Evolutionary conservation across 92 coral and sea anemone genomes (phyloP).

Genomic region (Parazoanthus swiftii): DNA sequence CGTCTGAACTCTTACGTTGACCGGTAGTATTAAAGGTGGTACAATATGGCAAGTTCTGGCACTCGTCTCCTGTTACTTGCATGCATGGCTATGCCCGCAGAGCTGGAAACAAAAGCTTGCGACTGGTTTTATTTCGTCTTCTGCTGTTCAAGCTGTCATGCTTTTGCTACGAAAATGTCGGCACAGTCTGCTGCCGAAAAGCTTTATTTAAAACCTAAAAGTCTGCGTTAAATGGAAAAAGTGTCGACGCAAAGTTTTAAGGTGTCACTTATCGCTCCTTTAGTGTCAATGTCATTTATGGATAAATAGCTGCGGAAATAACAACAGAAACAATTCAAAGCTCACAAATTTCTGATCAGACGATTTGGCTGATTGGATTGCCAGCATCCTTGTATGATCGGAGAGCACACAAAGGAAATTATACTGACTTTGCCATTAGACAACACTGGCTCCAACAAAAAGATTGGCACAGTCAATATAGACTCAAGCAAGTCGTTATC

Average conservation of each 20-base stretch:
- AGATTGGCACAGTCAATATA: neutral
- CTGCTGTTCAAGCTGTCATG: neutral
- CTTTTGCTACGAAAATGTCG: neutral
- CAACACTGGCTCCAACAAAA: neutral
- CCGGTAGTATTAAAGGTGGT: neutral
- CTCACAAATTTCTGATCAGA: neutral
- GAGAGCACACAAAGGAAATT: neutral
- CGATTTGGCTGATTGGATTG: neutral
- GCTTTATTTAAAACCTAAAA: neutral
- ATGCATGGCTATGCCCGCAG: neutral
- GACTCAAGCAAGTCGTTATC: neutral
- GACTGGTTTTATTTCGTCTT: neutral
- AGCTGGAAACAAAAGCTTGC: constrained; percentile 8
- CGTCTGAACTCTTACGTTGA: neutral
- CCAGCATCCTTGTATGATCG: neutral
- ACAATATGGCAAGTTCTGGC: neutral
- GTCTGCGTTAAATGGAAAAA: neutral
- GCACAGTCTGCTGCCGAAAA: too few relatives aligned
- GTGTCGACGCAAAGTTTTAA: neutral
- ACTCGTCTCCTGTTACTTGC: constrained; percentile 3
- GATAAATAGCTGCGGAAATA: neutral
- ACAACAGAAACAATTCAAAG: neutral
- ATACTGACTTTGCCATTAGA: neutral
- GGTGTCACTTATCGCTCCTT: neutral
- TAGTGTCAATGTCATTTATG: constrained; percentile 4